Evolutionary conservation across 2,888 invertebrate genomes (phyloP).

Genomic region (Bedellia somnulentella): DNA sequence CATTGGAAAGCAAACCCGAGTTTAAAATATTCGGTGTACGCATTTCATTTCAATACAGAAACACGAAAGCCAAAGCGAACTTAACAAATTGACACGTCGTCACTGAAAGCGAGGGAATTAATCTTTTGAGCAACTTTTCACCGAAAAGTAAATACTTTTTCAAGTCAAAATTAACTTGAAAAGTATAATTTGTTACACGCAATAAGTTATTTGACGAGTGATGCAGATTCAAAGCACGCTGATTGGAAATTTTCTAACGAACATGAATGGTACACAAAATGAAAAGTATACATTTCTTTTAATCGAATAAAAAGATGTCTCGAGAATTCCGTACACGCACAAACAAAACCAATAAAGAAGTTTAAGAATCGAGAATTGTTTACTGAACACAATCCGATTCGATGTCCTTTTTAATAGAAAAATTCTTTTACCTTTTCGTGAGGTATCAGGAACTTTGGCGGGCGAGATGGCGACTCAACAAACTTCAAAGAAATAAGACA

Average conservation of each 20-base stretch:
- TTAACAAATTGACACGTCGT: constrained; percentile 1
- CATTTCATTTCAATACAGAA: too few species aligned
- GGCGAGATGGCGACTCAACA: constrained; percentile 16
- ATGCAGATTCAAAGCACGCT: too few species aligned
- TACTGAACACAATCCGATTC: constrained; percentile 36
- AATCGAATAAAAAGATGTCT: too few species aligned
- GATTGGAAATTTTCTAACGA: too few species aligned
- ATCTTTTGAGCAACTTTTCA: neutral
- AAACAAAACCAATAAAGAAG: constrained; percentile 44
- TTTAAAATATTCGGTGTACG: too few species aligned
- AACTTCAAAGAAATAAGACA: constrained; percentile 40
- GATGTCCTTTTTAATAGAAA: constrained; percentile 42
- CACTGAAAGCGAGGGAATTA: neutral
- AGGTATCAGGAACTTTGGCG: constrained; percentile 25
- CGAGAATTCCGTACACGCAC: constrained; percentile 30
- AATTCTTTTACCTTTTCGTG: constrained; percentile 36
- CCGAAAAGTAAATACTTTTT: constrained; percentile 1
- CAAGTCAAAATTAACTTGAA: constrained; percentile 1
- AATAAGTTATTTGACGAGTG: too few species aligned
- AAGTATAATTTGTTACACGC: constrained; percentile 1
- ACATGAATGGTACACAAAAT: too few species aligned
- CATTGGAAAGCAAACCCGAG: too few species aligned
- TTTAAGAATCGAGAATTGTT: constrained; percentile 32
- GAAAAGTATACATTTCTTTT: too few species aligned
- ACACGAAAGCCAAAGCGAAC: too few species aligned